Base-by-base conservation (phyloP, 2,888 invertebrate species). In the Tetheella fluctuosa region DNA sequence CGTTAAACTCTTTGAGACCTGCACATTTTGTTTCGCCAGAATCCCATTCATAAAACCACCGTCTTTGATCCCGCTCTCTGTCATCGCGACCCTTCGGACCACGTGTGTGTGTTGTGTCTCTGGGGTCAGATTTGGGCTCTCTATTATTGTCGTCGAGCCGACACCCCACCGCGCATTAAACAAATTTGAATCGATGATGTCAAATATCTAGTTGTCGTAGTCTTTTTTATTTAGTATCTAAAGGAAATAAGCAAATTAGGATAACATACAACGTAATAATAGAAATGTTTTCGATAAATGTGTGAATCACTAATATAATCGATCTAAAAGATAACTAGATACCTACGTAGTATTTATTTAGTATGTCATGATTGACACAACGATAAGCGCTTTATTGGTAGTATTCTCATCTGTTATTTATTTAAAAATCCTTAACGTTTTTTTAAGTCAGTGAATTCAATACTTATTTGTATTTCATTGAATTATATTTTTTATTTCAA, bases 81-180 rank as follows among this genome's bases (percentile, higher is more conserved):
- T 61, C 65, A 62, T 64, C 64, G 64, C 58, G 68, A 61, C 73
- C 67, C 69, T 69, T 67, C 66, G 67, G 61, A 60, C 65, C 58
- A 64, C 62, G 68, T 65, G 69, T 59, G 62, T 57, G 54, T 34
- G 58, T 52, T 61, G 66, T 48, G 62, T 68, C 71, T 66, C 74
- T 56, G 69, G 73, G 74, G 71, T 76, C 77, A 73, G 70, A 71
- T 75, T 68, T 68, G 71, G 71, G 67, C 67, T 62, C 67, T 68
- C 68, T 70, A 65, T 77, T 77, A 74, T 74, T 71, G 76, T 73
- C 71, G 70, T 20, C 70, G 72, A 71, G 63, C 62, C 57, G 58
- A 61, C 67, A 68, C 71, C 68, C 72, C 71, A 62, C 58, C 62
- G 59, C 66, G 67, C 69, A 68, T 67, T 69, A 68, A 64, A 75